Evolutionary conservation across 2,797 vertebrate genomes (phyloP), one percentile per base, ranked within the genome.

Genomic region (Lagorchestes hirsutus): DNA sequence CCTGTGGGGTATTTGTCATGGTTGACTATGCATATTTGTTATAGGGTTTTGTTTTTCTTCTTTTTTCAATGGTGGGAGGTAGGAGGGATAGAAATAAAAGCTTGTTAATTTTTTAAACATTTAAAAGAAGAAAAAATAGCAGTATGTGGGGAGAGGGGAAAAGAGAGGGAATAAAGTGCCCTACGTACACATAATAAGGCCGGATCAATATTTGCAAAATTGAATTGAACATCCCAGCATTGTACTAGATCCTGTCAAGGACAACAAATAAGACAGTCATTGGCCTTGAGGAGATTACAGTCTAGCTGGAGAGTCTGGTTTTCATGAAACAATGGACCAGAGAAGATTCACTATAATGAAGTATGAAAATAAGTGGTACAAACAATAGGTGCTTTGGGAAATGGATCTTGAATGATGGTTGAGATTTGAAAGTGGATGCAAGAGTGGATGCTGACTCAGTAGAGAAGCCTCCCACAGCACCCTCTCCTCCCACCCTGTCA

Each of bases 211-310:
- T 46, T 46, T 82, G n/a, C n/a, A 40, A 74, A 74, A 74, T n/a
- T 46, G n/a, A 82, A 82, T 82, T 82, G 67, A 82, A 22, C n/a
- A 46, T 22, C n/a, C 67, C 67, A 46, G 67, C 67, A 46, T 6
- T 24, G 31, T 46, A 24, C n/a, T 82, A 82, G 67, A 74, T 22
- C 34, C 62, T 74, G n/a, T 74, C 62, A 74, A 74, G 62, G 62
- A 82, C 40, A 82, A 40, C 55, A 62, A 93, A 82, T 34, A 91
- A 87, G 3, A 6, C 16, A 54, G 67, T 29, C 10, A 14, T 87
- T 82, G 12, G 90, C 82, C 90, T 94, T 29, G 24, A 31, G 93
- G 56, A 96, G 92, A 93, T 59, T 58, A 67, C 54, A 82, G 92
- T 93, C 90, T 90, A 55, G 1, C 93, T 40, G 0, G 52, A 34